A percentile compares a stretch with the other conserved stretches of the same genome.
Conservation (phyloP, 1,140 invertebrate genomes). For the Matsumurasca onukii region DNA sequence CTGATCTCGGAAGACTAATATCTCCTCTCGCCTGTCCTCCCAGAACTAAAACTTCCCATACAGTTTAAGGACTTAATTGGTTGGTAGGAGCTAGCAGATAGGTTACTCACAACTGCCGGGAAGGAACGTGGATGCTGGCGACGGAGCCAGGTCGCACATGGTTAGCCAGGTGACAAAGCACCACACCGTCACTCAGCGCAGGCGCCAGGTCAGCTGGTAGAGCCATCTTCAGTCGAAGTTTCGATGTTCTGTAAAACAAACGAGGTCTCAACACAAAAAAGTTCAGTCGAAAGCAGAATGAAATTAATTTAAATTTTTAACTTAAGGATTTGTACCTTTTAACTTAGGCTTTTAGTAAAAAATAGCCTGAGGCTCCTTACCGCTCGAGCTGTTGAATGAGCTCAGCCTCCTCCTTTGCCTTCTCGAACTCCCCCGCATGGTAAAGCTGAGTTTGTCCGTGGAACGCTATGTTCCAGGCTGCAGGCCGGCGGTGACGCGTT, state of each 20-base stretch:
- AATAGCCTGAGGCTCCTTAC: too few relatives aligned
- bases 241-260: conserved; percentile 76
- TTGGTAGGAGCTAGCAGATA: too few relatives aligned
- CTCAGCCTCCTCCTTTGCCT: conserved; percentile 85
- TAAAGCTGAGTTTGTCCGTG: conserved; percentile 81
- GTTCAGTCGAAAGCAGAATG: too few relatives aligned
- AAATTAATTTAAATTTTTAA: too few relatives aligned
- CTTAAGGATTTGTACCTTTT: too few relatives aligned
- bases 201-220: conserved; percentile 85
- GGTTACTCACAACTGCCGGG: conserved; percentile 86
- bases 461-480: conserved; percentile 65
- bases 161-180: conserved; percentile 91
- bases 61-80: too few relatives aligned
- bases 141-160: conserved; percentile 87
- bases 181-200: conserved; percentile 86
- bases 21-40: too few relatives aligned
- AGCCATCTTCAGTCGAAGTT: conserved; percentile 81
- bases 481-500: conserved; percentile 41
- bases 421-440: conserved; percentile 89
- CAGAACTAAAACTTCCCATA: too few relatives aligned
- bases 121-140: conserved; percentile 92
- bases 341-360: too few relatives aligned
- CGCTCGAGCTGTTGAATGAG: conserved; percentile 75
- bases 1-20: too few relatives aligned
- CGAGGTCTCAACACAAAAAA: too few relatives aligned